These are phyloP conservation scores for Xenopus laevis DNA, from an alignment of 2,113 vertebrate genomes.

Conservation along the genomic window DNA sequence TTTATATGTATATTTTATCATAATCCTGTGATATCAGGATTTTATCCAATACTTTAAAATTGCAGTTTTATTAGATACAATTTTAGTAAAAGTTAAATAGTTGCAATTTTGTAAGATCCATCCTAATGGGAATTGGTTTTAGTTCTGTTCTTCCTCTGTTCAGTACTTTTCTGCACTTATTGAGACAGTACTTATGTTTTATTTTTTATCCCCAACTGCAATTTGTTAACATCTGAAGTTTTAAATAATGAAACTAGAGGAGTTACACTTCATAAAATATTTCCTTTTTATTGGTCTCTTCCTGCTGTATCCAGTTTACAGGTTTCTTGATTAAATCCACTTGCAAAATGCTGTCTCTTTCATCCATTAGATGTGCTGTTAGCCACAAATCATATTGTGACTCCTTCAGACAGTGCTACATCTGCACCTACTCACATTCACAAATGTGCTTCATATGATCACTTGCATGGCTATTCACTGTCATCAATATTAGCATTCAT, in stretches of 20 bases:
- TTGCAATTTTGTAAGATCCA: background rate
- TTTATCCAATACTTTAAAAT: too few species aligned
- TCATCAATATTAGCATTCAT: conserved; percentile 4
- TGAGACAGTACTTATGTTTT: conserved; percentile 3
- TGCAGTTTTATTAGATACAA: too few species aligned
- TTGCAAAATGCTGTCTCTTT: conserved; percentile 37
- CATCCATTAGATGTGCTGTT: conserved; percentile 34
- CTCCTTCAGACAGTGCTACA: conserved; percentile 11
- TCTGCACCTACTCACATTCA: conserved; percentile 15
- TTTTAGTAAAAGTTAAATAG: background rate
- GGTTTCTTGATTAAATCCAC: conserved; percentile 44
- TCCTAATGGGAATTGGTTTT: too few species aligned
- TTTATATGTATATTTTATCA: too few species aligned
- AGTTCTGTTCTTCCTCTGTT: too few species aligned
- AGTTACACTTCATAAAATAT: conserved; percentile 47
- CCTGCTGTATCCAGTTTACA: conserved; percentile 41
- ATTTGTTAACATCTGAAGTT: conserved; percentile 46
- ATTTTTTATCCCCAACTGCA: conserved; percentile 34
- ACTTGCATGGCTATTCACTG: conserved; percentile 3
- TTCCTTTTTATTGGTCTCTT: conserved; percentile 41
- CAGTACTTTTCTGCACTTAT: too few species aligned
- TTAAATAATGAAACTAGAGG: conserved; percentile 45
- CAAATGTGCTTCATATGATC: conserved; percentile 18
- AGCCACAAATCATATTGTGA: conserved; percentile 25
- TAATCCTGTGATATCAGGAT: too few species aligned